Percentiles rank a stretch among this genome's conserved stretches.
Evolutionary conservation across 2,797 vertebrate species (phyloP).

Genomic region (Sebastes oblongus): DNA sequence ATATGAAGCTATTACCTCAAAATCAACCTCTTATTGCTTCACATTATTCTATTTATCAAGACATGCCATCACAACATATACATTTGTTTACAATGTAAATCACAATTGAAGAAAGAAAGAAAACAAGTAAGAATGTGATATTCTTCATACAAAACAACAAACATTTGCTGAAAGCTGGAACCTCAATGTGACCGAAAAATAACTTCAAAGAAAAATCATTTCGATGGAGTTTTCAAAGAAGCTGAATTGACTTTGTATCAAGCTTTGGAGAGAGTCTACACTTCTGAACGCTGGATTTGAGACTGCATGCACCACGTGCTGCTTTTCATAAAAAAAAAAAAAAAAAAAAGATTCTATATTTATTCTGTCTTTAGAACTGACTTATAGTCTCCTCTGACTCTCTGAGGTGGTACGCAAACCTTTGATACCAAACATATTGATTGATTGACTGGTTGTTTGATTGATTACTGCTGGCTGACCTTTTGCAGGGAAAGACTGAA

Average conservation of each 20-base stretch:
- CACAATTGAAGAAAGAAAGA: background rate
- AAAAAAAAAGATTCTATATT: background rate
- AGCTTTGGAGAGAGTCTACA: background rate
- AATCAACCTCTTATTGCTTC: background rate
- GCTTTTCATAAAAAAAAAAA: background rate
- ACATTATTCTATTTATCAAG: background rate
- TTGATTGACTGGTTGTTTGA: background rate
- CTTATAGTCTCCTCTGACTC: background rate
- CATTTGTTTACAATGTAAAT: background rate
- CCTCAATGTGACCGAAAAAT: background rate
- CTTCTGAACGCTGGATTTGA: background rate
- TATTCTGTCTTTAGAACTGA: constrained; percentile 4
- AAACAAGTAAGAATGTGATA: too few relatives aligned
- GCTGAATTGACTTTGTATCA: background rate
- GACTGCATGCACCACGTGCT: background rate
- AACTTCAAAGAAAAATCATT: background rate
- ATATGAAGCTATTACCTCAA: background rate
- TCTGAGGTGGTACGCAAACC: background rate
- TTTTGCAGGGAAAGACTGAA: constrained; percentile 32
- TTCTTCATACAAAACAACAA: background rate
- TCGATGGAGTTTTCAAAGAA: background rate
- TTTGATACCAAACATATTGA: constrained; percentile 42
- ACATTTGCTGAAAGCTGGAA: background rate
- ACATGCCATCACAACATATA: background rate
- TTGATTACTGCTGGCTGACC: constrained; percentile 22